phyloP scores from a whole-genome alignment of 2,797 vertebrate species.

The Protonibea diacanthus region DNA sequence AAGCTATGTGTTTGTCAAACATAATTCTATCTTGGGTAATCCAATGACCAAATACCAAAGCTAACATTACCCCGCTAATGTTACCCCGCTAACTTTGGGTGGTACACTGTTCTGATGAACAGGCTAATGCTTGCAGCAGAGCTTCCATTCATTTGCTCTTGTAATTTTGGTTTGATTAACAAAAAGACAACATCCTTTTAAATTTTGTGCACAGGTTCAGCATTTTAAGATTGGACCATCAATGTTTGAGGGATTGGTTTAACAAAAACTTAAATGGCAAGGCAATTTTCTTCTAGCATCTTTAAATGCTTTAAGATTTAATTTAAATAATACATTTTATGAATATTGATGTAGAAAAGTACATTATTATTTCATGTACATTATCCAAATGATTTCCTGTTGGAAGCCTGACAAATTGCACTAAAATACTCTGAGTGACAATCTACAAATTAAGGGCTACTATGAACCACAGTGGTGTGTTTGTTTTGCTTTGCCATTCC shows the following conservation, averaged over 20 bases:
- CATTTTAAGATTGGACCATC: neutral
- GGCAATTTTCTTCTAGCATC: neutral
- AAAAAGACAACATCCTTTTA: neutral
- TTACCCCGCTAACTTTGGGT: neutral
- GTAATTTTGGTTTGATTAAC: neutral
- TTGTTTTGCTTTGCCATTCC: constrained; percentile 47
- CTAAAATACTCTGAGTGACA: constrained; percentile 16
- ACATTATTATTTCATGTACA: neutral
- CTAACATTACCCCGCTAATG: neutral
- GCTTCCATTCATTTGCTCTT: neutral
- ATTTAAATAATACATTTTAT: neutral
- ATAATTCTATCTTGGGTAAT: no score
- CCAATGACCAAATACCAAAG: no score
- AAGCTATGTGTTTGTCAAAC: no score
- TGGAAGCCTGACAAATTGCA: neutral
- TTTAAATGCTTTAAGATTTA: neutral
- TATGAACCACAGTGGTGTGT: constrained; percentile 31
- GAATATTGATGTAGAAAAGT: neutral
- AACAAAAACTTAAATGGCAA: neutral
- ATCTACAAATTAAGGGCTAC: constrained; percentile 16
- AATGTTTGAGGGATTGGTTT: neutral
- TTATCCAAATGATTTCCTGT: constrained; percentile 19
- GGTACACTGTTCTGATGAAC: neutral
- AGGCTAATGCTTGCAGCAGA: neutral
- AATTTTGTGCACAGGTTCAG: neutral